Percentiles rank a stretch among this genome's conserved stretches.
Conservation (phyloP, 2,113 vertebrate species). For the Miniopterus natalensis region DNA sequence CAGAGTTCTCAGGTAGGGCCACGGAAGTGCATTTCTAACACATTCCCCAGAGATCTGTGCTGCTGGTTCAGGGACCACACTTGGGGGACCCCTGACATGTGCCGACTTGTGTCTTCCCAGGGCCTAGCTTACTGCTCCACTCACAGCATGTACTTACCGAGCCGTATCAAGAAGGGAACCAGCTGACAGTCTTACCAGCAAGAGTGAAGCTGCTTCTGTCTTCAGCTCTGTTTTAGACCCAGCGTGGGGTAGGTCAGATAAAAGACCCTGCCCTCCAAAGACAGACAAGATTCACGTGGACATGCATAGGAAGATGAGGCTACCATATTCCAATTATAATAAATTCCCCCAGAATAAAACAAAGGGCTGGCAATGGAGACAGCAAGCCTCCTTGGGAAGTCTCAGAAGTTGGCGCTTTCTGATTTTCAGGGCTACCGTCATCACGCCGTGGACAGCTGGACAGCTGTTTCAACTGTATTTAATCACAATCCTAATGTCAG, state of each 20-base stretch:
- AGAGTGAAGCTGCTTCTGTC: conserved; percentile 20
- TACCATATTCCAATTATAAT: not conserved
- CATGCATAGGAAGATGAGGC: not conserved
- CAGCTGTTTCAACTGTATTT: conserved; percentile 44
- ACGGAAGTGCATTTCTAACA: not conserved
- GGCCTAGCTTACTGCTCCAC: not conserved
- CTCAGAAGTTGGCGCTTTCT: conserved; percentile 43
- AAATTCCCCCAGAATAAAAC: conserved; percentile 58
- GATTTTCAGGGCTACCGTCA: conserved; percentile 21
- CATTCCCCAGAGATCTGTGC: not conserved
- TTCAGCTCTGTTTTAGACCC: not conserved
- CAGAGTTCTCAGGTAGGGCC: not conserved
- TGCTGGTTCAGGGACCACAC: not conserved
- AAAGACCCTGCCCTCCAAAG: conserved; percentile 43
- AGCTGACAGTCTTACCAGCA: conserved; percentile 29
- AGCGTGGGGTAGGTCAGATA: not conserved
- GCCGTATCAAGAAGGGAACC: not conserved
- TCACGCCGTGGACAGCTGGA: not conserved
- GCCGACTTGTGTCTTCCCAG: not conserved
- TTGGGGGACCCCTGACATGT: not conserved
- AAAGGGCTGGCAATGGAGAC: conserved; percentile 42
- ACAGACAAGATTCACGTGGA: not conserved
- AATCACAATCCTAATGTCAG: conserved; percentile 16
- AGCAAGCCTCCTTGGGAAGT: not conserved
- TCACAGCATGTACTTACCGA: not conserved